Conservation (phyloP, 2,888 invertebrate species). For the Ichneumoninae sp. region DNA sequence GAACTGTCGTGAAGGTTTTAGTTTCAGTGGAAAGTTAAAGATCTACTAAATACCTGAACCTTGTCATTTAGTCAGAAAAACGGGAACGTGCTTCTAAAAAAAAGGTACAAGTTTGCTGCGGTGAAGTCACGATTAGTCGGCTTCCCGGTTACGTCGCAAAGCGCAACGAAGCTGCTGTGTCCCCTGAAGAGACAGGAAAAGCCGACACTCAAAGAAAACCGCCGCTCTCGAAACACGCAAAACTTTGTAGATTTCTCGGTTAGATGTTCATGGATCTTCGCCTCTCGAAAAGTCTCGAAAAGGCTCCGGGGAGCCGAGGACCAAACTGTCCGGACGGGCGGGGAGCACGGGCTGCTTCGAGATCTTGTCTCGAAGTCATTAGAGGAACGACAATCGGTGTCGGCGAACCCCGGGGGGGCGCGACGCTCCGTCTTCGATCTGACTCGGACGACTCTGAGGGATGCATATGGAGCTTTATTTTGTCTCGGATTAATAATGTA, state of each 20-base stretch:
- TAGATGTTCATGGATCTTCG: slow-evolving; percentile 66
- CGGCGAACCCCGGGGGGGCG: slow-evolving; percentile 68
- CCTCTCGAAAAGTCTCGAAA: not conserved
- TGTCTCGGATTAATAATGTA: slow-evolving; percentile 11
- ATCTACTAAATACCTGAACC: slow-evolving; percentile 67
- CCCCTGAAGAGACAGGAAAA: not conserved
- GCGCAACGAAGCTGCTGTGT: not conserved
- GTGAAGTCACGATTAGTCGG: slow-evolving; percentile 34
- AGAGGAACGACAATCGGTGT: slow-evolving; percentile 79
- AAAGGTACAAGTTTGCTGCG: slow-evolving; percentile 20
- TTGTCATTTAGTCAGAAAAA: slow-evolving; percentile 40
- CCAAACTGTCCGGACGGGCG: slow-evolving; percentile 1
- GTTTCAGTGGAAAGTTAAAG: slow-evolving; percentile 69
- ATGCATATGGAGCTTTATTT: slow-evolving; percentile 28
- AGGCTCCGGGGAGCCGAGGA: slow-evolving; percentile 10
- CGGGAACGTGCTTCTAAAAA: slow-evolving; percentile 1
- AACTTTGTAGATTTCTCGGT: slow-evolving; percentile 75
- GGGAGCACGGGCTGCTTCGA: slow-evolving; percentile 52
- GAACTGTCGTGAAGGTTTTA: slow-evolving; percentile 60
- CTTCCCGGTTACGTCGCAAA: slow-evolving; percentile 39
- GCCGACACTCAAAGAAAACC: slow-evolving; percentile 67
- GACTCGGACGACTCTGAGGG: slow-evolving; percentile 33
- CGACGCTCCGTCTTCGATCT: slow-evolving; percentile 55
- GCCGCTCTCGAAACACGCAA: slow-evolving; percentile 70
- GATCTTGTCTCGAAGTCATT: slow-evolving; percentile 82